Conservation (phyloP, 2,888 invertebrate species). For the Sinelater perroti region DNA sequence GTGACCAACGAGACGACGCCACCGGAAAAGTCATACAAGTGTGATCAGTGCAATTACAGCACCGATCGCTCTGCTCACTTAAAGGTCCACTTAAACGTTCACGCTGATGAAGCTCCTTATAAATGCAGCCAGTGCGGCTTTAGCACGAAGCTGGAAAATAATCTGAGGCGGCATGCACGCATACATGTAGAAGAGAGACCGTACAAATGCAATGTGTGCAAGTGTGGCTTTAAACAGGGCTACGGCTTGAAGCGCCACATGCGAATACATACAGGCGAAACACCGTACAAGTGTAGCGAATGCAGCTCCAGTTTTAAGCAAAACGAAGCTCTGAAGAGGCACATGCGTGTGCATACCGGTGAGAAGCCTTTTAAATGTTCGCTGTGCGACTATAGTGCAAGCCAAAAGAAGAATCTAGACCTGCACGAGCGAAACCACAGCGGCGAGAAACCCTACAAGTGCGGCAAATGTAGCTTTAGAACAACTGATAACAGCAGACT, state of each 20-base stretch:
- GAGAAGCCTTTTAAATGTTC: constrained; percentile 13
- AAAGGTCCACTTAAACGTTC: no score
- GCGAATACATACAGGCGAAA: constrained; percentile 1
- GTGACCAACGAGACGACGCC: no score
- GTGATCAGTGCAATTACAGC: no score
- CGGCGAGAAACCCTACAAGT: constrained; percentile 1
- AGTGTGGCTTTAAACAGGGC: not conserved
- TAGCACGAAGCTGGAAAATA: no score
- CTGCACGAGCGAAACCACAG: constrained; percentile 3
- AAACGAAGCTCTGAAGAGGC: not conserved
- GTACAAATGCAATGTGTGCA: constrained; percentile 11
- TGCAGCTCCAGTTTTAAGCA: constrained; percentile 16
- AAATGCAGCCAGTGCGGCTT: constrained; percentile 6
- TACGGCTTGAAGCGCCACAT: not conserved
- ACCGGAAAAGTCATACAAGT: no score
- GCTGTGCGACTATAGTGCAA: constrained; percentile 7
- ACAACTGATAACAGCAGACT: constrained; percentile 2
- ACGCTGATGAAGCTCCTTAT: no score
- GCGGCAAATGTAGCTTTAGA: constrained; percentile 4
- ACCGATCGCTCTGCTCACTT: no score
- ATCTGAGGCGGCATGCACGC: constrained; percentile 8
- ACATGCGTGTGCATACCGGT: constrained; percentile 11
- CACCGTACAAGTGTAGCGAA: constrained; percentile 2
- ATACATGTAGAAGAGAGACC: not conserved
- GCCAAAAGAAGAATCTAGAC: not conserved